Evolutionary conservation across 1,140 invertebrate genomes (phyloP).

Genomic region (Leptinotarsa defecta): DNA sequence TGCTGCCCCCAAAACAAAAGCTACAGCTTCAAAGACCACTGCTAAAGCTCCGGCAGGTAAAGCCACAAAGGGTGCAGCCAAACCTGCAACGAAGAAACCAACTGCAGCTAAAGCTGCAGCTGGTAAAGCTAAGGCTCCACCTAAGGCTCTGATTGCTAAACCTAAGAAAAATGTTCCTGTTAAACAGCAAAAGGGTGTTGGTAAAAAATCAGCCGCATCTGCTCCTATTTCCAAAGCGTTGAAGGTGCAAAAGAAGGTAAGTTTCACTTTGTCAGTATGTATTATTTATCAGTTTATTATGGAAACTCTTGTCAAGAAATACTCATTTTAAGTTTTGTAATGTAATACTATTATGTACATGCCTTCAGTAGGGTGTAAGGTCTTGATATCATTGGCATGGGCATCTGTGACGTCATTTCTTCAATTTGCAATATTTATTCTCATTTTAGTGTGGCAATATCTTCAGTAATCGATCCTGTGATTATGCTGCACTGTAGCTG

Average conservation of each 20-base stretch:
- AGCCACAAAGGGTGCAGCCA: conserved; percentile 40
- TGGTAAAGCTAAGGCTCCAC: conserved; percentile 52
- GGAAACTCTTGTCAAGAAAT: too few species aligned
- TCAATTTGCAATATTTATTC: too few species aligned
- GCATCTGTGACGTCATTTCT: too few species aligned
- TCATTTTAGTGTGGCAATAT: too few species aligned
- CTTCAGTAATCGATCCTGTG: too few species aligned
- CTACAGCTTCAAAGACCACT: conserved; percentile 53
- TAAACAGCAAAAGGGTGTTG: conserved; percentile 59
- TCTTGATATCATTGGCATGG: too few species aligned
- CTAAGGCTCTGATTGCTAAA: conserved; percentile 58
- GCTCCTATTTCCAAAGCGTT: conserved; percentile 67
- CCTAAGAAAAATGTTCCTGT: conserved; percentile 65
- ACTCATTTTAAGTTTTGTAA: too few species aligned
- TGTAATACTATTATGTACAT: too few species aligned
- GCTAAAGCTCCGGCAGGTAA: conserved; percentile 46
- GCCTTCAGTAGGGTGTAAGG: too few species aligned
- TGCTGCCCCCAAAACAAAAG: conserved; percentile 23
- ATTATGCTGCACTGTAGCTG: too few species aligned
- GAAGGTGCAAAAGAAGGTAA: conserved; percentile 81
- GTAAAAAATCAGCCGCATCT: conserved; percentile 57
- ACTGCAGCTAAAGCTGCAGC: conserved; percentile 57
- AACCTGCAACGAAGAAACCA: conserved; percentile 52
- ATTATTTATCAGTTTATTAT: too few species aligned
- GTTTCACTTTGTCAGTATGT: neutral